Conservation (phyloP, 2,113 vertebrate genomes). For the Leucoraja erinaceus region DNA sequence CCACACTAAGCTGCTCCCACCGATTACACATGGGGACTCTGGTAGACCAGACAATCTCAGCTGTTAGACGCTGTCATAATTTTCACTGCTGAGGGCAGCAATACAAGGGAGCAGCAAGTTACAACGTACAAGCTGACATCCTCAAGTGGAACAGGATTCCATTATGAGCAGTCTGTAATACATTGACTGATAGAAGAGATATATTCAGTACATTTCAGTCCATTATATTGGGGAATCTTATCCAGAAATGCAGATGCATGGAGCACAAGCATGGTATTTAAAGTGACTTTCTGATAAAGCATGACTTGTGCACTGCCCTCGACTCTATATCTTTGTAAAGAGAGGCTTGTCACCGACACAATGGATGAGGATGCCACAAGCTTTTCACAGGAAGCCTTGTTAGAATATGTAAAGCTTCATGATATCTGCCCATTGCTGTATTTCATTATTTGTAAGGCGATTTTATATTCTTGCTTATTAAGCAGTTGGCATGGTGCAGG, state of each 20-base stretch:
- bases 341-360: neutral
- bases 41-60: conserved; percentile 8
- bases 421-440: neutral
- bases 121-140: neutral
- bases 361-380: neutral
- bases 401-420: neutral
- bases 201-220: neutral
- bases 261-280: neutral
- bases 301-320: neutral
- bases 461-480: neutral
- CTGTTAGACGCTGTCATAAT: neutral
- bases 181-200: neutral
- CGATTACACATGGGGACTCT: neutral
- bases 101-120: neutral
- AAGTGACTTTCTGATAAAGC: neutral
- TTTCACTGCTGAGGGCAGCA: neutral
- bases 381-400: neutral
- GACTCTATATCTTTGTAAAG: neutral
- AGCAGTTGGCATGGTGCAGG: neutral
- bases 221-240: neutral
- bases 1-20: neutral
- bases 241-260: conserved; percentile 22
- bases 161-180: neutral
- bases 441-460: neutral
- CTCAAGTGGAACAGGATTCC: neutral